Conservation (phyloP, 2,888 invertebrate genomes). For the Xylocampa areola region DNA sequence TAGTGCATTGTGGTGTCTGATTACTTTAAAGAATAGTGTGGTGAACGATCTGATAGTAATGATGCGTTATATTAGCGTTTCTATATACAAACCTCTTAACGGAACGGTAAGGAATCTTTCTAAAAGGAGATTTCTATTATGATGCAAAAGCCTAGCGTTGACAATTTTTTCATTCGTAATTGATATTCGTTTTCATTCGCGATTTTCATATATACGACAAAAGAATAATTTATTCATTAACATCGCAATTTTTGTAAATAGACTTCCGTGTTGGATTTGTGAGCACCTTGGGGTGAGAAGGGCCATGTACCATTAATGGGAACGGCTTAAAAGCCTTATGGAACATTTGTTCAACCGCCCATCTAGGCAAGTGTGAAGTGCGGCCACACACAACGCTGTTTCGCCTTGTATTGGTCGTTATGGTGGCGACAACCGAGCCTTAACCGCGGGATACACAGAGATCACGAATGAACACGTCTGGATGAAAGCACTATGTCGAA, state of each 20-base stretch:
- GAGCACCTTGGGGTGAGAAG: conserved; percentile 37
- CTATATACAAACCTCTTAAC: conserved; percentile 9
- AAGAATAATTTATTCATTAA: conserved; percentile 34
- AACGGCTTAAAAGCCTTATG: conserved; percentile 55
- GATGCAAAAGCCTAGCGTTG: conserved; percentile 24
- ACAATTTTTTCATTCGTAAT: conserved; percentile 18
- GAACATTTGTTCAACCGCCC: conserved; percentile 65
- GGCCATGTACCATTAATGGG: conserved; percentile 46
- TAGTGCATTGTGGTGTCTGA: conserved; percentile 23
- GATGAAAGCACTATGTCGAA: conserved; percentile 8
- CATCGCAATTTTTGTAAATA: conserved; percentile 30
- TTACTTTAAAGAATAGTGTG: conserved; percentile 37
- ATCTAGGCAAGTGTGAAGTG: conserved; percentile 64
- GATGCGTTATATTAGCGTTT: conserved; percentile 10
- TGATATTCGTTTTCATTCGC: conserved; percentile 9
- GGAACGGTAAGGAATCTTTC: conserved; percentile 3
- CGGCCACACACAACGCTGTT: conserved; percentile 66
- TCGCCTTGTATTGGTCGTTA: conserved; percentile 20
- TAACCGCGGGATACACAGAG: conserved; percentile 12
- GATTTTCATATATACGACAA: conserved; percentile 7
- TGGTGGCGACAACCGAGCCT: conserved; percentile 9
- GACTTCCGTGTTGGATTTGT: conserved; percentile 14
- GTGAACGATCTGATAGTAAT: conserved; percentile 15
- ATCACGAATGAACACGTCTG: neutral
- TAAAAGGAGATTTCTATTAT: conserved; percentile 24